Percentiles rank a stretch among this genome's conserved stretches.
These are phyloP conservation scores for Garrulus glandarius DNA, from an alignment of 2,797 vertebrate species.

Conservation along the genomic window DNA sequence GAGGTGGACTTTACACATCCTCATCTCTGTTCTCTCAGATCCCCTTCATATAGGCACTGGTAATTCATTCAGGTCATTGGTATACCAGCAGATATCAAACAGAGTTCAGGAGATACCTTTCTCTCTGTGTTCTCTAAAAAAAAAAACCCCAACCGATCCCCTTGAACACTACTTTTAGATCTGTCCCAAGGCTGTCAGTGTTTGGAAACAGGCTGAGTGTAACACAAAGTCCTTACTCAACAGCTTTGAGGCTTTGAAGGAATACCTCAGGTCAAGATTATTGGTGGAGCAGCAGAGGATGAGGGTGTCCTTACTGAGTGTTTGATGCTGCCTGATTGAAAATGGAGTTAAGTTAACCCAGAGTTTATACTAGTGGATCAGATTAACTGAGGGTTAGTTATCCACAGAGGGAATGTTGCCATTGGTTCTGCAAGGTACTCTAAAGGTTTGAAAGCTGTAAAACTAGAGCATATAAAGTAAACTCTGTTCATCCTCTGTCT, in stretches of 20 bases:
- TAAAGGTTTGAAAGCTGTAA: slow-evolving; percentile 39
- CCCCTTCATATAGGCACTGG: background rate
- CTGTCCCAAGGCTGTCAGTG: background rate
- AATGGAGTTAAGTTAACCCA: background rate
- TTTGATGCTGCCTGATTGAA: background rate
- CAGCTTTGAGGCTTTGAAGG: background rate
- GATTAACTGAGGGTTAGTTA: background rate
- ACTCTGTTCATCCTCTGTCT: slow-evolving; percentile 52
- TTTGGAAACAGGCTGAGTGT: background rate
- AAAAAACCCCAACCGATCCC: fast-evolving
- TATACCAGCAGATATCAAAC: background rate
- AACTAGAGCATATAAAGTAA: slow-evolving; percentile 48
- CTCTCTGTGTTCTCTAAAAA: background rate
- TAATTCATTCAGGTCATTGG: background rate
- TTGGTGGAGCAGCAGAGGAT: background rate
- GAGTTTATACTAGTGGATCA: background rate
- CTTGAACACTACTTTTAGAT: background rate
- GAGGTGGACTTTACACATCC: background rate
- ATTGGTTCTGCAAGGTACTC: slow-evolving; percentile 32
- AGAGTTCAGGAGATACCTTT: background rate
- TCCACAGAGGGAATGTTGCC: background rate
- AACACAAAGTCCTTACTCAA: background rate
- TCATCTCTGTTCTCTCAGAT: background rate
- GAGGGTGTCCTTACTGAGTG: background rate
- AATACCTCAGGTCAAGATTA: background rate